Percentiles rank a stretch among this genome's conserved stretches.
Evolutionary conservation across 2,797 vertebrate genomes (phyloP).

Genomic region (Darevskia nairensis): DNA sequence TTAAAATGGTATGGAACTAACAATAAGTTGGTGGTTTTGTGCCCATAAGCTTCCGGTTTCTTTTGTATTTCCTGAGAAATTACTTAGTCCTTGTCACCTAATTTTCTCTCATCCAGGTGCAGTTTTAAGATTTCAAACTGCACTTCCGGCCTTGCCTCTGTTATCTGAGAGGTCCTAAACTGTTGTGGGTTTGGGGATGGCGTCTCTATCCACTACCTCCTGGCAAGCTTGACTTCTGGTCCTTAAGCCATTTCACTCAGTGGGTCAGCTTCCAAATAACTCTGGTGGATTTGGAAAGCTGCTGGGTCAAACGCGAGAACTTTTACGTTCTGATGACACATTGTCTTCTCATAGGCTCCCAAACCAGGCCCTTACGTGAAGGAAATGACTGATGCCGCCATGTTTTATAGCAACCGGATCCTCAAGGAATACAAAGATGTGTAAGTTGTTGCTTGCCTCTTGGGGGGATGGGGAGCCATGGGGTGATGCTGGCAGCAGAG

Average conservation of each 20-base stretch:
- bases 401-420: slow-evolving; percentile 97
- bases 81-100: not conserved
- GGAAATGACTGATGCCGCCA: slow-evolving; percentile 96
- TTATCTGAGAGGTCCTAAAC: too few relatives aligned
- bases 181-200: too few relatives aligned
- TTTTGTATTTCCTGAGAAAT: not conserved
- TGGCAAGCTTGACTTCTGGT: not conserved
- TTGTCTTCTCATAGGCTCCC: slow-evolving; percentile 79
- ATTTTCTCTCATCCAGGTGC: not conserved
- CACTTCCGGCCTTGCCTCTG: not conserved
- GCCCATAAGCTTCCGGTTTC: not conserved
- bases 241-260: not conserved
- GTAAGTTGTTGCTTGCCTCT: slow-evolving; percentile 75
- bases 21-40: not conserved
- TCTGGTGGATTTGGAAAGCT: not conserved
- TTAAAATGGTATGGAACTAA: not conserved
- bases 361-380: slow-evolving; percentile 94
- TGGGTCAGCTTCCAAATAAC: not conserved
- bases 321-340: slow-evolving; percentile 1
- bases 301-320: not conserved
- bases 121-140: not conserved
- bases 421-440: slow-evolving; percentile 98
- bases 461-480: accelerated
- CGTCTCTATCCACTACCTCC: not conserved
- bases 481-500: not conserved